Base-by-base conservation (phyloP, 2,888 invertebrate genomes). In the Andrena hattorfiana region DNA sequence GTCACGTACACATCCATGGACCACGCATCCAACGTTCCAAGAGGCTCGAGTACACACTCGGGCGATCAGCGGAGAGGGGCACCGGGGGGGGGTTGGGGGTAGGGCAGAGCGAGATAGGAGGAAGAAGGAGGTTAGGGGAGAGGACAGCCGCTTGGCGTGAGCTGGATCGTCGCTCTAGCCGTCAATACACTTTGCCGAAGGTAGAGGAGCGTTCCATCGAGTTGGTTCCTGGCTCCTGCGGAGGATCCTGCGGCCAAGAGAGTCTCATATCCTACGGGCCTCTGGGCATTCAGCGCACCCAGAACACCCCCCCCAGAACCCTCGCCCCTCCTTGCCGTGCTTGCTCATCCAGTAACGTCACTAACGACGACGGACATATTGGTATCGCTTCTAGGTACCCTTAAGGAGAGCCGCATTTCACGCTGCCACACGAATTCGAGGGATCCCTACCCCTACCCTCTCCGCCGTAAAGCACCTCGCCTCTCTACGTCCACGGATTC, bases 221-320 rank as follows among this genome's bases (percentile, higher is more conserved):
- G 85, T 84, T 84, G 87, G 83, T 83, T 83, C 82, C 85, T 81
- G 86, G 89, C 86, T 90, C 85, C 86, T 85, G 78, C 81, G 80
- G 83, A 87, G 88, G 85, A 88, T 88, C 87, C 87, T 88, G 85
- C 81, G 88, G 87, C 88, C 85, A 83, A 81, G 75, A 48, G 88
- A 88, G 81, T 90, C 90, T 91, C 90, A 89, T 92, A 91, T 92
- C 90, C 90, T 89, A 87, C 87, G 91, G 85, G 89, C 89, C 89
- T 91, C 87, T 89, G 89, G 89, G 88, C 89, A 89, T 86, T 89
- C 87, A 85, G 78, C 83, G 84, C 85, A 84, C 60, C 79, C 64
- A 49, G 84, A 62, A 32, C 63, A 51, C 51, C 54, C 62, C 54
- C 35, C 63, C 73, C 20, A 13, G 5, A 42, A 42, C 26, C 20